Conservation (phyloP, 2,113 vertebrate species). For the mouse (Mus musculus) region DNA sequence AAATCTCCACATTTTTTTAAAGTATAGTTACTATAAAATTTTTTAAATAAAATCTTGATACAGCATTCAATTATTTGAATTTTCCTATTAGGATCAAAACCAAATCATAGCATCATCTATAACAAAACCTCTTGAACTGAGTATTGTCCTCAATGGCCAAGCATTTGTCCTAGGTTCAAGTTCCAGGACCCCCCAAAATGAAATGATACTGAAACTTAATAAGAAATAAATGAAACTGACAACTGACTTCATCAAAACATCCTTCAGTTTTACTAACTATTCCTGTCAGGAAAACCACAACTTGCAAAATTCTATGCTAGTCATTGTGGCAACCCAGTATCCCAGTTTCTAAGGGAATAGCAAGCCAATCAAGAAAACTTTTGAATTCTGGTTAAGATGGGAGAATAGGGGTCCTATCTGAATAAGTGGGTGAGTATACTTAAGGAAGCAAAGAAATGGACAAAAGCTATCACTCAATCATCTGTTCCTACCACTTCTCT, state of each 20-base stretch:
- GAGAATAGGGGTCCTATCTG: background rate
- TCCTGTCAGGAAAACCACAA: background rate
- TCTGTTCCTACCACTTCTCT: background rate
- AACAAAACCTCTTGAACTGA: background rate
- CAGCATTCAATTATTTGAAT: background rate
- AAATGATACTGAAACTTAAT: background rate
- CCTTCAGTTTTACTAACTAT: constrained; percentile 28
- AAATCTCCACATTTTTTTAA: background rate
- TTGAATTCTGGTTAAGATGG: background rate
- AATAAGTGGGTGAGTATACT: no score
- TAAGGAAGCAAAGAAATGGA: background rate
- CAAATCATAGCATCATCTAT: constrained; percentile 2
- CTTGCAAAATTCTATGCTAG: background rate
- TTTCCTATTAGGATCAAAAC: constrained; percentile 19
- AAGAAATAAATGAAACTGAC: background rate
- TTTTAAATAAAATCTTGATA: background rate
- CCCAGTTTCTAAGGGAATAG: background rate
- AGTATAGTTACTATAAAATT: background rate
- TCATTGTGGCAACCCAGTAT: background rate
- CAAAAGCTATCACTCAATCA: background rate
- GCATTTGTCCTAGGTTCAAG: background rate
- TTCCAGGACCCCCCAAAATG: background rate
- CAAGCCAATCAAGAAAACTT: background rate
- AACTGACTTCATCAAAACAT: constrained; percentile 11
- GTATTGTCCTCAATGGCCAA: background rate